A percentile compares a stretch with the other conserved stretches of the same genome.
Conservation (phyloP, 2,113 vertebrate genomes). For the Porphyrio hochstetteri region DNA sequence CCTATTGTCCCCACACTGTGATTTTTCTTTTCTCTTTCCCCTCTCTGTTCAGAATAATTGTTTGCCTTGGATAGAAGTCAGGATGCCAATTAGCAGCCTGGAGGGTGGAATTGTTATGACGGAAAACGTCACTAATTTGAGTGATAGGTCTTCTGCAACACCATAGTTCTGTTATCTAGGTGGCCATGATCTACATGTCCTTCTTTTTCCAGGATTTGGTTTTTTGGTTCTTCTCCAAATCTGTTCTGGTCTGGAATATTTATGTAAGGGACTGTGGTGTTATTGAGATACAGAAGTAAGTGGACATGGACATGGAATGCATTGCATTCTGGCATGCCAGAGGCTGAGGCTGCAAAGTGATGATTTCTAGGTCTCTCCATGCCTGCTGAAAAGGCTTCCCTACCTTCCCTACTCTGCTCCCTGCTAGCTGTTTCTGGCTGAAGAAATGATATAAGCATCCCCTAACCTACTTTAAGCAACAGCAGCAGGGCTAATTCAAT, state of each 20-base stretch:
- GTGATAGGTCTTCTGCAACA: not conserved
- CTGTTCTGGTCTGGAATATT: not conserved
- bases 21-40: not conserved
- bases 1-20: not conserved
- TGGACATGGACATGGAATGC: not conserved
- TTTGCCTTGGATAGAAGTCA: not conserved
- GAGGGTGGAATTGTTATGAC: not conserved
- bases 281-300: not conserved
- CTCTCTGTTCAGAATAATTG: not conserved
- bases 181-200: not conserved
- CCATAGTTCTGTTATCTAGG: not conserved
- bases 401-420: not conserved
- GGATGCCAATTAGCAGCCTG: not conserved
- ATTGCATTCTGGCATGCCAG: not conserved
- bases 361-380: not conserved
- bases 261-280: not conserved
- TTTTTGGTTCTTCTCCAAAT: not conserved
- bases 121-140: not conserved
- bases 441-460: not conserved
- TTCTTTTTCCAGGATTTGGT: not conserved
- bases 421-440: not conserved
- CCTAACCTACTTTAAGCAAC: constrained; percentile 31
- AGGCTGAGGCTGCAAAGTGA: not conserved
- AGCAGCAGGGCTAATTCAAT: constrained; percentile 1
- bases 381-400: not conserved